phyloP scores from a whole-genome alignment of 2,888 invertebrate species.

The Chloroclysta siterata region DNA sequence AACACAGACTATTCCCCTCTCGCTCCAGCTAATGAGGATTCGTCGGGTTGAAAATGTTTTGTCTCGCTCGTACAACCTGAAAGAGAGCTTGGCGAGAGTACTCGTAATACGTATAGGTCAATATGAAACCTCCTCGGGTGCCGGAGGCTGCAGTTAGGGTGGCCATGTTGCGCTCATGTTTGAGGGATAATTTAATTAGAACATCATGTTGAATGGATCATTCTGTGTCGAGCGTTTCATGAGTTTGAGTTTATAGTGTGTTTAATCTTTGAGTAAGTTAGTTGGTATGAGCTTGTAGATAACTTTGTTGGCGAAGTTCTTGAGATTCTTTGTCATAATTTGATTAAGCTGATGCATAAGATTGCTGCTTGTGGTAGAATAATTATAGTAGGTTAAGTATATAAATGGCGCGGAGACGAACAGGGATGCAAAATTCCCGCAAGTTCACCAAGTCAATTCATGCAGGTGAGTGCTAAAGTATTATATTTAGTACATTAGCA shows the following conservation, averaged over 20 bases:
- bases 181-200: conserved; percentile 33
- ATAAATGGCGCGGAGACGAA: no score
- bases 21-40: conserved; percentile 52
- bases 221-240: not conserved
- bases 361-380: no score
- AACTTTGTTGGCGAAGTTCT: not conserved
- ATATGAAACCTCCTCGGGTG: conserved; percentile 83
- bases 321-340: not conserved
- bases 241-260: conserved; percentile 4
- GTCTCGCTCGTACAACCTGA: conserved; percentile 70
- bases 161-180: conserved; percentile 48
- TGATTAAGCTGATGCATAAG: no score
- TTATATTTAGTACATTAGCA: no score
- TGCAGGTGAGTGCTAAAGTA: no score
- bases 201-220: conserved; percentile 21
- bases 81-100: conserved; percentile 73
- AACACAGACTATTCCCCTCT: conserved; percentile 58
- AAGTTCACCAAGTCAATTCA: no score
- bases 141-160: conserved; percentile 83
- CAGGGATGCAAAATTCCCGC: no score
- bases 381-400: no score
- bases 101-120: conserved; percentile 84
- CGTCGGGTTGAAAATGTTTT: conserved; percentile 43
- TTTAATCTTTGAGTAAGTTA: not conserved
- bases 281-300: not conserved